Percentiles rank a stretch among this genome's conserved stretches.
These are phyloP conservation scores for Corvus moneduloides DNA, from an alignment of 2,113 vertebrate genomes.

Conservation along the genomic window DNA sequence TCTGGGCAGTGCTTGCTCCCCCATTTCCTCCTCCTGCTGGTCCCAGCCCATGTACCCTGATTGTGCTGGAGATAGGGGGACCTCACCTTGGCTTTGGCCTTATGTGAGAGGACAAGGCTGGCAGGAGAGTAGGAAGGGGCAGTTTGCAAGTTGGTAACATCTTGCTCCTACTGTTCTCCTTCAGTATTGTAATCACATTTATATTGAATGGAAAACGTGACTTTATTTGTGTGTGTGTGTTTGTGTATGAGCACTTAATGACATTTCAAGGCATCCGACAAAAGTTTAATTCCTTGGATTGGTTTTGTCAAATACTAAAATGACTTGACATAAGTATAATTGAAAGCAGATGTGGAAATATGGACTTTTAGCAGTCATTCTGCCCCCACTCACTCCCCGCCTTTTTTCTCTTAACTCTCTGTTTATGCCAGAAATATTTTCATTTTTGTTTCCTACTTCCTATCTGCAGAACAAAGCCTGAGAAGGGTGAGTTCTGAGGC, in stretches of 20 bases:
- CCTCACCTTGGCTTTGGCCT: not conserved
- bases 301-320: slow-evolving; percentile 76
- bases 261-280: slow-evolving; percentile 75
- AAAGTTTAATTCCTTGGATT: slow-evolving; percentile 72
- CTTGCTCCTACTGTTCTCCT: not conserved
- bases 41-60: not conserved
- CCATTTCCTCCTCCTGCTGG: not conserved
- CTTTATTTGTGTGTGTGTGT: slow-evolving; percentile 47
- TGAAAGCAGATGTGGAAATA: slow-evolving; percentile 77
- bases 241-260: slow-evolving; percentile 69
- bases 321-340: slow-evolving; percentile 75
- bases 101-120: not conserved
- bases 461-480: not conserved
- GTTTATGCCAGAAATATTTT: slow-evolving; percentile 67
- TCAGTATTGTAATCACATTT: not conserved
- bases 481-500: slow-evolving; percentile 8
- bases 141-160: not conserved
- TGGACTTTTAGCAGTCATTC: slow-evolving; percentile 61
- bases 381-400: not conserved
- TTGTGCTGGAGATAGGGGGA: not conserved
- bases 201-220: slow-evolving; percentile 54
- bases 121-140: not conserved
- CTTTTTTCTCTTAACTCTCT: slow-evolving; percentile 13
- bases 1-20: not conserved
- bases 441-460: slow-evolving; percentile 60